phyloP scores from a whole-genome alignment of 1,140 invertebrate genomes.

The Globodera rostochiensis region DNA sequence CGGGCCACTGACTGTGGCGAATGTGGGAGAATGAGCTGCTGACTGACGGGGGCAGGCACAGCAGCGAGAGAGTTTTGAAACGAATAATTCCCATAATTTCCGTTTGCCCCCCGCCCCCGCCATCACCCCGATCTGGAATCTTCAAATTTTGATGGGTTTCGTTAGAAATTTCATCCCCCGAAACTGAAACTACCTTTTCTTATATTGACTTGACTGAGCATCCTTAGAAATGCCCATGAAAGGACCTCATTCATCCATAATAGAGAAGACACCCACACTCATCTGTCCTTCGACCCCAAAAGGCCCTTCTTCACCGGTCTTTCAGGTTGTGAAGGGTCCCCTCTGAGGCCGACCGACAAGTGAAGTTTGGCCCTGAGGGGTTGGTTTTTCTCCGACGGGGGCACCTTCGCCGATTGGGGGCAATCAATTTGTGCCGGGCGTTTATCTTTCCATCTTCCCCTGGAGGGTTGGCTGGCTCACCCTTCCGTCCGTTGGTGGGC shows the following conservation, averaged over 20 bases:
- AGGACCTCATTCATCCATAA: too few species aligned
- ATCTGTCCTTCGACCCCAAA: too few species aligned
- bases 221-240: too few species aligned
- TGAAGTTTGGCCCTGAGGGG: not conserved
- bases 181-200: too few species aligned
- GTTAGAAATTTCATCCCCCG: too few species aligned
- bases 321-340: too few species aligned
- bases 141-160: too few species aligned
- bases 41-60: not conserved
- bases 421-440: constrained; percentile 1
- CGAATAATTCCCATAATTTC: not conserved
- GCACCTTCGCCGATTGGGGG: not conserved
- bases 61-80: not conserved
- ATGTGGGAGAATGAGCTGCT: not conserved
- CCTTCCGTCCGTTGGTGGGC: not conserved
- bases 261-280: too few species aligned
- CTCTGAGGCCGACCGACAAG: not conserved
- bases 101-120: too few species aligned
- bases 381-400: not conserved
- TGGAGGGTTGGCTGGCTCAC: not conserved
- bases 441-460: constrained; percentile 2
- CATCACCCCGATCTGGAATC: too few species aligned
- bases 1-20: not conserved
- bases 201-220: too few species aligned
- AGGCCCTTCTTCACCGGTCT: not conserved